Conservation (phyloP, 2,888 invertebrate species). For the Apeira syringaria region DNA sequence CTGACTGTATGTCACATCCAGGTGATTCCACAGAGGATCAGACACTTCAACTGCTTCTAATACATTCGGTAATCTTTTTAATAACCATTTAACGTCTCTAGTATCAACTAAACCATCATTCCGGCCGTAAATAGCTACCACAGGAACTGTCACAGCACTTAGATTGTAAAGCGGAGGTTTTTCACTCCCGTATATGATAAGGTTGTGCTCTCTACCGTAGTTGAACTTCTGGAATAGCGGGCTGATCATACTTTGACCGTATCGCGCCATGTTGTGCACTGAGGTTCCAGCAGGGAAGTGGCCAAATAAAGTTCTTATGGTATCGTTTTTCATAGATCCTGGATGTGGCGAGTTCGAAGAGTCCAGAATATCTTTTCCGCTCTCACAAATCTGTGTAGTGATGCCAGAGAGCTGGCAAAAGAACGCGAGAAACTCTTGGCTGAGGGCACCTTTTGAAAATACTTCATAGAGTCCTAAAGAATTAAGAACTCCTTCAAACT, state of each 20-base stretch:
- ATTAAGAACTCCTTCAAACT: slow-evolving; percentile 37
- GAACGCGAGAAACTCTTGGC: slow-evolving; percentile 51
- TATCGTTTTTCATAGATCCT: slow-evolving; percentile 53
- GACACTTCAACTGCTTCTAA: slow-evolving; percentile 80
- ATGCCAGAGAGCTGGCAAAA: slow-evolving; percentile 49
- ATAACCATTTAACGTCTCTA: slow-evolving; percentile 80
- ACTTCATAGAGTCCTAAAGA: slow-evolving; percentile 47
- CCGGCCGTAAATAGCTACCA: slow-evolving; percentile 54
- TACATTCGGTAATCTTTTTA: slow-evolving; percentile 79
- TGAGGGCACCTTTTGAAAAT: slow-evolving; percentile 48
- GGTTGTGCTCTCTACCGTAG: slow-evolving; percentile 51
- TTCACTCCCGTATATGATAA: slow-evolving; percentile 47
- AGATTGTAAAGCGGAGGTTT: slow-evolving; percentile 56
- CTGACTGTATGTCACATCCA: slow-evolving; percentile 39
- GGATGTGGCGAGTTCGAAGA: slow-evolving; percentile 42
- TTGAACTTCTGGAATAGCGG: slow-evolving; percentile 57
- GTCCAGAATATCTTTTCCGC: slow-evolving; percentile 41
- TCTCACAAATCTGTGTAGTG: slow-evolving; percentile 44
- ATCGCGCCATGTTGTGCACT: slow-evolving; percentile 53
- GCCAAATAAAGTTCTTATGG: slow-evolving; percentile 43
- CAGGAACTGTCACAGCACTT: slow-evolving; percentile 49
- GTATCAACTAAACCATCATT: slow-evolving; percentile 84
- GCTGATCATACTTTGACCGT: slow-evolving; percentile 53
- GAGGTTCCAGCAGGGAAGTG: slow-evolving; percentile 64
- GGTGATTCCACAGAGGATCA: slow-evolving; percentile 59